These are phyloP conservation scores for Oncorhynchus keta DNA, from an alignment of 2,113 vertebrate species.

Conservation along the genomic window DNA sequence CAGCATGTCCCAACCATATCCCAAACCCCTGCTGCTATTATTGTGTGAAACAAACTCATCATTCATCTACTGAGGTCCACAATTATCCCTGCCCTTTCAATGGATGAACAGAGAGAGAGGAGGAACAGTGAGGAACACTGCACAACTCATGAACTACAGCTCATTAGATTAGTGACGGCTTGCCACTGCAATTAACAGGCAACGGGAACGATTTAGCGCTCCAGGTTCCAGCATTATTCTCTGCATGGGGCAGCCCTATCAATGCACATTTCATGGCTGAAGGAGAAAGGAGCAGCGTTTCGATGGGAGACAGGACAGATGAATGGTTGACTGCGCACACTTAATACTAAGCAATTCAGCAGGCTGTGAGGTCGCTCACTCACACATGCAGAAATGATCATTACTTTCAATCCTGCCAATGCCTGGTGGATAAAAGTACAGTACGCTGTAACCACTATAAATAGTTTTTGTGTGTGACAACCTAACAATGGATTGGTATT, in stretches of 20 bases:
- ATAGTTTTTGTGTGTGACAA: neutral
- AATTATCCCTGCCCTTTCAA: conserved; percentile 72
- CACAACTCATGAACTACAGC: conserved; percentile 62
- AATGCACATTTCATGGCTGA: conserved; percentile 38
- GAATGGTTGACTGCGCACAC: conserved; percentile 4
- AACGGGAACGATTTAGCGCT: conserved; percentile 58
- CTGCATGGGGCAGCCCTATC: conserved; percentile 57
- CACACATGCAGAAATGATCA: neutral
- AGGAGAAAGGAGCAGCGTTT: conserved; percentile 31
- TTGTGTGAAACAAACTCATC: conserved; percentile 82
- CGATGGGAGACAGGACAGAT: conserved; percentile 16
- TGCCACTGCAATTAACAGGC: conserved; percentile 75
- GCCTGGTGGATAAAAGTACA: neutral
- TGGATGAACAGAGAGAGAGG: conserved; percentile 44
- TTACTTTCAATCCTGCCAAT: neutral
- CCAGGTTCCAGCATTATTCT: conserved; percentile 72
- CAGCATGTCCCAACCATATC: conserved; percentile 65
- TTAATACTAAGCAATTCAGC: neutral
- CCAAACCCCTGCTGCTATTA: conserved; percentile 65
- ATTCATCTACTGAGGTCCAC: conserved; percentile 77
- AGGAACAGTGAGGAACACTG: conserved; percentile 50
- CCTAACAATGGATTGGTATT: neutral
- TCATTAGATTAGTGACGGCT: conserved; percentile 80
- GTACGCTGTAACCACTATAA: neutral
- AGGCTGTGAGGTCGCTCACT: neutral